A percentile compares a stretch with the other conserved stretches of the same genome.
These are phyloP conservation scores for Aeoliscus strigatus DNA, from an alignment of 2,797 vertebrate species.

Conservation along the genomic window DNA sequence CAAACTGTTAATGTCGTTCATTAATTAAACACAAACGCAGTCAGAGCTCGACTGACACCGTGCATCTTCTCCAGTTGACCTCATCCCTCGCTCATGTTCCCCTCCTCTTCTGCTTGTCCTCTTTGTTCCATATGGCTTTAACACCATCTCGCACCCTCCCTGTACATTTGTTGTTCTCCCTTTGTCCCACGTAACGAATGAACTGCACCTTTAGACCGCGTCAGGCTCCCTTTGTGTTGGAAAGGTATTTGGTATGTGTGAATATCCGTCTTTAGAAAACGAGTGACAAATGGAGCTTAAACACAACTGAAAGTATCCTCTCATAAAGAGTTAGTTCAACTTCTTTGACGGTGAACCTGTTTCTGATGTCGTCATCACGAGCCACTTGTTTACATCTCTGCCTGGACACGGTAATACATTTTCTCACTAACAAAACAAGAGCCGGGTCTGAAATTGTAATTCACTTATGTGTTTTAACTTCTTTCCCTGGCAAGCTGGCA, in stretches of 20 bases:
- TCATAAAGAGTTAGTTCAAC: too few relatives aligned
- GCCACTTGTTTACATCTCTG: too few relatives aligned
- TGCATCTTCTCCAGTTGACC: constrained; percentile 15
- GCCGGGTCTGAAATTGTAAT: too few relatives aligned
- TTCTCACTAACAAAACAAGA: too few relatives aligned
- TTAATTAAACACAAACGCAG: constrained; percentile 69
- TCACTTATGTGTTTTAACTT: constrained; percentile 62
- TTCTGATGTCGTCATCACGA: too few relatives aligned
- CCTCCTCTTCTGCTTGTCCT: constrained; percentile 4
- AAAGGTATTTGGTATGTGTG: constrained; percentile 6
- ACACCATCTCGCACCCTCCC: too few relatives aligned
- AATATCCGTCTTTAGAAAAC: not conserved
- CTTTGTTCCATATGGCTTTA: too few relatives aligned
- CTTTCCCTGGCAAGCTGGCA: constrained; percentile 60
- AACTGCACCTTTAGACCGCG: constrained; percentile 33
- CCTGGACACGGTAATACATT: too few relatives aligned
- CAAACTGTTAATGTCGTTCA: constrained; percentile 64
- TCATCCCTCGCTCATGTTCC: constrained; percentile 22
- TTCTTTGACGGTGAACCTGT: too few relatives aligned
- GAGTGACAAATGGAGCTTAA: constrained; percentile 4
- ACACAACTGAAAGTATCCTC: too few relatives aligned
- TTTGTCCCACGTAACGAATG: too few relatives aligned
- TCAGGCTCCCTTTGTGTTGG: constrained; percentile 2
- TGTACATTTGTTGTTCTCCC: too few relatives aligned
- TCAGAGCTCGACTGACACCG: constrained; percentile 14